Base-by-base conservation (phyloP, 2,888 invertebrate genomes). In the Leptodirus hochenwartii region DNA sequence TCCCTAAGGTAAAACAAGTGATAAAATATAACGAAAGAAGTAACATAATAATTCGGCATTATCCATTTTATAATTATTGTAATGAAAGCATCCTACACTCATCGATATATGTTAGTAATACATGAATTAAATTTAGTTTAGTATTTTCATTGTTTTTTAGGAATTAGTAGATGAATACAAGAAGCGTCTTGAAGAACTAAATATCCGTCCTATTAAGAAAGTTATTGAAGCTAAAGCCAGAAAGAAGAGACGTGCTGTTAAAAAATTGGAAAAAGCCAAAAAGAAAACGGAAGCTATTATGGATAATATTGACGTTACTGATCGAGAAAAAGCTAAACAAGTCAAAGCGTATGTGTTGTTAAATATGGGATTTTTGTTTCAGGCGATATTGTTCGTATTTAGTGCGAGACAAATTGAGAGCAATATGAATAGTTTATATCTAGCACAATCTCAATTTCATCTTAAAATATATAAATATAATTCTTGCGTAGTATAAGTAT, bases 211-310 rank as follows among this genome's bases (percentile, higher is more conserved):
- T 9, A 91, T 96, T 37, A 98, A 96, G 61, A 98, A 98, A 58
- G 84, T 98, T 0, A 71, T 91, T 41, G 93, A 99, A 60, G 98
- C 98, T 0, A 96, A 91, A 58, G 90, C 91, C 1, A 73, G 98
- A 32, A 98, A 96, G 68, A 91, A 93, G 75, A 78, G 75, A 55
- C 78, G 88, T 39, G 76, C 81, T 37, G 52, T 82, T 34, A 78
- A 72, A 47, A 79, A 80, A 50, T 57, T 96, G 58, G 87, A 90
- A 40, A 85, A 80, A 46, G 93, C 91, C 0, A 84, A 90, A 60
- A 96, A 96, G 62, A 88, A 85, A 58, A 82, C 90, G 1, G 95
- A 96, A 51, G 69, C 73, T n/a, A 66, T 98, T 15, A 72, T 91
- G 62, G 93, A 95, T 31, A 82, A 78, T 49, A 65, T 66, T 1